Evolutionary conservation across 2,113 vertebrate genomes (phyloP).

Genomic region (Ptilorrhoa leucosticta): DNA sequence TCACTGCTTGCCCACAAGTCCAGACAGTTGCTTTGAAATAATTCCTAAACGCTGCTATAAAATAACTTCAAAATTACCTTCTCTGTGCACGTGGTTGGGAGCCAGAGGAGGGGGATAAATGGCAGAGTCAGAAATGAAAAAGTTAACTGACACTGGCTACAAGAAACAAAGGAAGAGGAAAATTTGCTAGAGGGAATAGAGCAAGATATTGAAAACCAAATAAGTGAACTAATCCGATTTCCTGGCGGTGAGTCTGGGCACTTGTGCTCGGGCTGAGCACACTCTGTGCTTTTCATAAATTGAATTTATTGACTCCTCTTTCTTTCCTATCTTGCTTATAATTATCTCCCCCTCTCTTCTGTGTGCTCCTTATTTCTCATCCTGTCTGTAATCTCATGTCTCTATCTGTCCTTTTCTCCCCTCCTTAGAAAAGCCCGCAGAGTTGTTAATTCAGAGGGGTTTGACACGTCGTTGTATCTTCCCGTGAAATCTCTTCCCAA

Average conservation of each 20-base stretch:
- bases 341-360: constrained; percentile 48
- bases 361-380: constrained; percentile 30
- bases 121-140: constrained; percentile 30
- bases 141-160: constrained; percentile 33
- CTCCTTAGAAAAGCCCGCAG: constrained; percentile 12
- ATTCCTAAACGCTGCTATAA: not conserved
- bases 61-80: constrained; percentile 29
- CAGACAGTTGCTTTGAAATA: constrained; percentile 30
- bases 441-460: constrained; percentile 27
- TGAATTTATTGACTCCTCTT: constrained; percentile 62
- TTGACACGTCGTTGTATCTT: not conserved
- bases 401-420: constrained; percentile 54
- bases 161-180: constrained; percentile 35
- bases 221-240: constrained; percentile 54
- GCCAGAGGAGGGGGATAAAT: not conserved
- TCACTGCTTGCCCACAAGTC: not conserved
- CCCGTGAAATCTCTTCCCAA: not conserved
- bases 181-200: constrained; percentile 25
- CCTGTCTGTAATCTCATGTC: constrained; percentile 33
- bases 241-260: not conserved
- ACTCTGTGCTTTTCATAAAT: constrained; percentile 63
- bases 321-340: constrained; percentile 52
- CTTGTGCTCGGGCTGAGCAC: not conserved
- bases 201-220: constrained; percentile 47
- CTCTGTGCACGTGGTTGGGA: not conserved